Conservation (phyloP, 30 jellyfish, hydroid and myxozoan genomes). For the Turritopsis rubra region DNA sequence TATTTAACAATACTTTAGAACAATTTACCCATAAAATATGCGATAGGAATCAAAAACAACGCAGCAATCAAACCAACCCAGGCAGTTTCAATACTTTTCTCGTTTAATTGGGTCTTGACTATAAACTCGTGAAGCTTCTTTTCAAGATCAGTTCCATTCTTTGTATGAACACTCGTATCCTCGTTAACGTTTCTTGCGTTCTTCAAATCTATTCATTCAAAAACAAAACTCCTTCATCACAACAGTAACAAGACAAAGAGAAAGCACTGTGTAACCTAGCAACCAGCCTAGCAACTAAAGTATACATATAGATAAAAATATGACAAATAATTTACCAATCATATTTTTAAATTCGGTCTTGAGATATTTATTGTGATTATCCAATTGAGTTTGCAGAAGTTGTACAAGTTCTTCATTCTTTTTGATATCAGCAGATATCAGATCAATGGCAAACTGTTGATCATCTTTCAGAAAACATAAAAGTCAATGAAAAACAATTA, state of each 20-base stretch:
- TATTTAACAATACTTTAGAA: too few relatives aligned
- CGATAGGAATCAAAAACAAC: constrained; percentile 25
- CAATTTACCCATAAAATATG: constrained; percentile 25
- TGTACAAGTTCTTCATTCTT: not conserved
- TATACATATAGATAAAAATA: too few relatives aligned
- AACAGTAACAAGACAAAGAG: not conserved
- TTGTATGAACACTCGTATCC: not conserved
- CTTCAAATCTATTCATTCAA: not conserved
- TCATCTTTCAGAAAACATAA: not conserved
- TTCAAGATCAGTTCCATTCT: constrained; percentile 1
- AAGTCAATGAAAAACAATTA: not conserved
- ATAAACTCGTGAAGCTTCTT: constrained; percentile 12
- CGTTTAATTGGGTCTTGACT: constrained; percentile 22
- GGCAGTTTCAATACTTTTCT: constrained; percentile 20
- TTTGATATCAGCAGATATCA: not conserved
- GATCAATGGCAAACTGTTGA: not conserved
- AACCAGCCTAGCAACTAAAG: too few relatives aligned
- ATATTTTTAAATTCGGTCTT: not conserved
- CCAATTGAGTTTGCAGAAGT: not conserved
- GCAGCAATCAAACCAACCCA: constrained; percentile 41
- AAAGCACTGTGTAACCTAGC: too few relatives aligned
- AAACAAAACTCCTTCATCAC: not conserved
- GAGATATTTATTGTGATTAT: not conserved
- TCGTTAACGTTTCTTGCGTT: not conserved
- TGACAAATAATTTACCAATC: not conserved